Evolutionary conservation across 1,140 invertebrate genomes (phyloP).

Genomic region (Pogonomyrmex barbatus): DNA sequence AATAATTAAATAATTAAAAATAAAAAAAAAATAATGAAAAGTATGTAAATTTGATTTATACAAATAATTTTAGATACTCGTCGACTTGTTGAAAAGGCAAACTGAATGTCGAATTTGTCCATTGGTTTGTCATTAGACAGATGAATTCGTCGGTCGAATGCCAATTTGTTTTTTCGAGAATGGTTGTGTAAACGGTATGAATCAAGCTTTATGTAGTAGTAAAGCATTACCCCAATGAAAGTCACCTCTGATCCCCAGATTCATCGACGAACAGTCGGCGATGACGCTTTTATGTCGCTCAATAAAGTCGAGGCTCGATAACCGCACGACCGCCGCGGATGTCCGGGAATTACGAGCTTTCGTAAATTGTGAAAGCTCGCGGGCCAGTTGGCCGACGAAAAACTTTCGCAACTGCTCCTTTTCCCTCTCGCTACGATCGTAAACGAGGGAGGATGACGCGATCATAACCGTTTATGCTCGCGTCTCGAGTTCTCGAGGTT

Average conservation of each 20-base stretch:
- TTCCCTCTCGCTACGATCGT: background rate
- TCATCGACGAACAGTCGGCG: constrained; percentile 37
- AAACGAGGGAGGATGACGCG: constrained; percentile 35
- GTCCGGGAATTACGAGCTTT: constrained; percentile 53
- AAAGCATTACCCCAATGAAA: constrained; percentile 12
- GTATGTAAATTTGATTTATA: too few relatives aligned
- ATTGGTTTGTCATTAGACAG: too few relatives aligned
- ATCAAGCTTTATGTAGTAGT: constrained; percentile 31
- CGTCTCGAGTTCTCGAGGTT: constrained; percentile 59
- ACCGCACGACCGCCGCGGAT: constrained; percentile 44
- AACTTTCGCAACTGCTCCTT: constrained; percentile 18
- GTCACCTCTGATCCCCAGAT: background rate
- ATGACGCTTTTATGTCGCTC: constrained; percentile 53
- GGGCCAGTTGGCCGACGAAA: constrained; percentile 27
- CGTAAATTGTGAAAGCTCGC: constrained; percentile 6
- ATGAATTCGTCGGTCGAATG: background rate
- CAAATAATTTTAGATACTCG: background rate
- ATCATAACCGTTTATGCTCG: constrained; percentile 66
- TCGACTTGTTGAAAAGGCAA: too few relatives aligned
- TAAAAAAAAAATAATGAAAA: too few relatives aligned
- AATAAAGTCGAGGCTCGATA: constrained; percentile 66
- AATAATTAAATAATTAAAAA: too few relatives aligned
- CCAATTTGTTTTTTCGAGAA: constrained; percentile 19
- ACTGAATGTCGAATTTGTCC: background rate
- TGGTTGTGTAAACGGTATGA: background rate